A percentile compares a stretch with the other conserved stretches of the same genome.
Evolutionary conservation across 2,113 vertebrate genomes (phyloP).

Genomic region (Speoplatyrhinus poulsoni): DNA sequence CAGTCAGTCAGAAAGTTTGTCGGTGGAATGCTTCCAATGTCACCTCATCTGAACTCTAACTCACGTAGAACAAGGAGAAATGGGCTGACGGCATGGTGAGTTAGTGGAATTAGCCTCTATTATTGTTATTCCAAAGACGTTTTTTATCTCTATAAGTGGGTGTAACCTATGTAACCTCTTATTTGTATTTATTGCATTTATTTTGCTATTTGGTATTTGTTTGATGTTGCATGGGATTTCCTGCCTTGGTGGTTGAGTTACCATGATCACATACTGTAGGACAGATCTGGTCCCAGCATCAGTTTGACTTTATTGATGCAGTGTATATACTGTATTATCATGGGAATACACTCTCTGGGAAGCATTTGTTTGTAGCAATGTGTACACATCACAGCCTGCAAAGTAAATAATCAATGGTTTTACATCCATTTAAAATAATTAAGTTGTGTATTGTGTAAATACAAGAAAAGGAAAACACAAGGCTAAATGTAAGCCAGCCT

Average conservation of each 20-base stretch:
- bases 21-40: constrained; percentile 33
- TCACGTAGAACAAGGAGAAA: constrained; percentile 34
- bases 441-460: no score
- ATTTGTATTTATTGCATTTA: neutral
- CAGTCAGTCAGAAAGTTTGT: constrained; percentile 24
- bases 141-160: neutral
- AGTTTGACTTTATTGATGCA: constrained; percentile 9
- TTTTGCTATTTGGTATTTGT: neutral
- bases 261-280: constrained; percentile 9
- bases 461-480: no score
- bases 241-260: constrained; percentile 18
- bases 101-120: constrained; percentile 43
- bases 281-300: constrained; percentile 29
- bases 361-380: neutral
- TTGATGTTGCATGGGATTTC: neutral
- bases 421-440: no score
- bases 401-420: no score
- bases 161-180: neutral
- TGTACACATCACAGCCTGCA: neutral
- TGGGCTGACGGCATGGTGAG: constrained; percentile 65
- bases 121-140: no score
- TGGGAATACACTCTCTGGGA: neutral
- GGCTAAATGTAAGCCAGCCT: neutral
- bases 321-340: neutral
- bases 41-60: constrained; percentile 54